Conservation (phyloP, 2,888 invertebrate genomes). For the Eulithis testata region DNA sequence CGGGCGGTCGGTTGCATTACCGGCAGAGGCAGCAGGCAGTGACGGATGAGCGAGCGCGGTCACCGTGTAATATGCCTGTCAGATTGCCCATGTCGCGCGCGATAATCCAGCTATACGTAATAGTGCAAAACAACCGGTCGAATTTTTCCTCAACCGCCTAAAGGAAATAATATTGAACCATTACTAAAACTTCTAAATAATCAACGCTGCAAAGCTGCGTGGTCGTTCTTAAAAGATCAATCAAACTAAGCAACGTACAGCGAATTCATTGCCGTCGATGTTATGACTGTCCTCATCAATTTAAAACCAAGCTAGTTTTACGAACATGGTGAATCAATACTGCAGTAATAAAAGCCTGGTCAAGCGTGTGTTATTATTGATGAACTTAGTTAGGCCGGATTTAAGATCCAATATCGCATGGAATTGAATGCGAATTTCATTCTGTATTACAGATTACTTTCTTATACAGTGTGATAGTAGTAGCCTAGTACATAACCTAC, state of each 20-base stretch:
- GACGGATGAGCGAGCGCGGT: conserved; percentile 58
- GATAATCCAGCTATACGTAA: conserved; percentile 17
- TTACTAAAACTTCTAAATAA: not conserved
- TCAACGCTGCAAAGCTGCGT: not conserved
- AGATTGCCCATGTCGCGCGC: conserved; percentile 39
- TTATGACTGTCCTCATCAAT: too few species aligned
- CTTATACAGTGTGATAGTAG: not conserved
- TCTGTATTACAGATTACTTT: not conserved
- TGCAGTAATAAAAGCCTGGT: conserved; percentile 2
- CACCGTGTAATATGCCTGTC: conserved; percentile 66
- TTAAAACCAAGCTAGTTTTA: not conserved
- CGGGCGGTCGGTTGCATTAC: conserved; percentile 42
- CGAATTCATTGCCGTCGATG: too few species aligned
- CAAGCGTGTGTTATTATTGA: not conserved
- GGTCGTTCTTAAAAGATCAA: not conserved
- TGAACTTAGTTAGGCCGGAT: not conserved
- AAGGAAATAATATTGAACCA: not conserved
- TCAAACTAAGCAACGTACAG: not conserved
- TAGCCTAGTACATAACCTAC: not conserved
- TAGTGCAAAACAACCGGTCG: not conserved
- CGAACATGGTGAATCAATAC: conserved; percentile 3
- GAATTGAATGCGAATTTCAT: not conserved
- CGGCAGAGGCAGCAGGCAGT: conserved; percentile 41
- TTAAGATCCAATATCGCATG: not conserved
- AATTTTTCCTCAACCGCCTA: not conserved